Conservation (phyloP, 2,888 invertebrate genomes). For the Lasius platythorax region DNA sequence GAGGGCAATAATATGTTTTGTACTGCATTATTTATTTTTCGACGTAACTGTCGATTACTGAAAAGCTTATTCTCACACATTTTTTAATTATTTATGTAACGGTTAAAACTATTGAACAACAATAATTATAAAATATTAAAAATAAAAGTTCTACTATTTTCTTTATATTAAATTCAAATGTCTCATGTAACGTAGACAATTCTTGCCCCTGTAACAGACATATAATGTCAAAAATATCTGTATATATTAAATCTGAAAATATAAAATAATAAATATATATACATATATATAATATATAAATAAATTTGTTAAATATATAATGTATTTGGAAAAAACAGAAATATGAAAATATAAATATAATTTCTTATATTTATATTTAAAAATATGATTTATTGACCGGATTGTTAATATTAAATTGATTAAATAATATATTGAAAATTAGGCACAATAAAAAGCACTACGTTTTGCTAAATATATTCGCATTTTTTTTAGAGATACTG, state of each 20-base stretch:
- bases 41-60: background rate
- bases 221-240: background rate
- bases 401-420: too few relatives aligned
- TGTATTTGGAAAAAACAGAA: too few relatives aligned
- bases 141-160: background rate
- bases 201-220: background rate
- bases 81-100: background rate
- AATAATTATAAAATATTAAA: background rate
- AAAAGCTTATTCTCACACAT: slow-evolving; percentile 2
- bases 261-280: background rate
- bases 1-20: slow-evolving; percentile 3
- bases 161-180: background rate
- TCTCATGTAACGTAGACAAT: background rate
- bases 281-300: background rate
- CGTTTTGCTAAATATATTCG: too few relatives aligned
- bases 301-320: too few relatives aligned
- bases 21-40: background rate
- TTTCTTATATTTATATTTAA: too few relatives aligned
- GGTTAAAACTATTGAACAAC: background rate
- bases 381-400: too few relatives aligned
- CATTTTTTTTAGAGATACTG: too few relatives aligned
- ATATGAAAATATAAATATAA: too few relatives aligned
- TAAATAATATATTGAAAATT: too few relatives aligned
- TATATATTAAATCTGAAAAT: background rate
- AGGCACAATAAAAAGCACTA: too few relatives aligned